phyloP scores from a whole-genome alignment of 2,113 vertebrate genomes.

The Rhea pennata region DNA sequence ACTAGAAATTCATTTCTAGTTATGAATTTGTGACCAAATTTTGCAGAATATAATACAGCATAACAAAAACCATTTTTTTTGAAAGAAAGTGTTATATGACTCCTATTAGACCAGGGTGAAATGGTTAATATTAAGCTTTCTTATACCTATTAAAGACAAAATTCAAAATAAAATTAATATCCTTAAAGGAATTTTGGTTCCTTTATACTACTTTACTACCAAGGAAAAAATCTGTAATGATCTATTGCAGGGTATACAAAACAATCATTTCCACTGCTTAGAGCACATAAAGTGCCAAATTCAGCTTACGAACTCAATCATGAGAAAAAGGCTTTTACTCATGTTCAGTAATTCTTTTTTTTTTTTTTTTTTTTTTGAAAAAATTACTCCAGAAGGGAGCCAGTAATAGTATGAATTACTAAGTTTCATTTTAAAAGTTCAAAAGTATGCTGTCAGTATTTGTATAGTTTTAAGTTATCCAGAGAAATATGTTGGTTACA shows the following conservation, averaged over 20 bases:
- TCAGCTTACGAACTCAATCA: not conserved
- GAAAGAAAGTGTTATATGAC: not conserved
- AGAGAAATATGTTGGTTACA: accelerated
- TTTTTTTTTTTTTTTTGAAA: not conserved
- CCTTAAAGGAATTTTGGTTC: not conserved
- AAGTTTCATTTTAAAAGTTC: not conserved
- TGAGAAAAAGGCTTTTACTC: not conserved
- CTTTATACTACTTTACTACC: not conserved
- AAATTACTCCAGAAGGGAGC: not conserved
- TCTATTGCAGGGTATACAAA: not conserved
- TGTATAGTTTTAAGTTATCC: accelerated
- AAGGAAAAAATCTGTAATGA: not conserved
- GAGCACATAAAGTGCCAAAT: not conserved
- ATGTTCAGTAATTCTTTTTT: not conserved
- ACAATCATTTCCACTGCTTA: not conserved
- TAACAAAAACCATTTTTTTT: not conserved
- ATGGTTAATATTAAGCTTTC: accelerated
- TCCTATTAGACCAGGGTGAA: not conserved
- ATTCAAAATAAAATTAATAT: not conserved
- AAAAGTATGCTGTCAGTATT: not conserved
- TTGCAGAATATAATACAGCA: not conserved
- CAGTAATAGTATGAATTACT: not conserved
- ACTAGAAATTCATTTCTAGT: not conserved
- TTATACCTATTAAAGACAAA: too few relatives aligned
- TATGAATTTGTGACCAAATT: not conserved